Evolutionary conservation across 2,113 vertebrate species (phyloP), one percentile per base, ranked within the genome.

Genomic region (Pygoscelis adeliae): DNA sequence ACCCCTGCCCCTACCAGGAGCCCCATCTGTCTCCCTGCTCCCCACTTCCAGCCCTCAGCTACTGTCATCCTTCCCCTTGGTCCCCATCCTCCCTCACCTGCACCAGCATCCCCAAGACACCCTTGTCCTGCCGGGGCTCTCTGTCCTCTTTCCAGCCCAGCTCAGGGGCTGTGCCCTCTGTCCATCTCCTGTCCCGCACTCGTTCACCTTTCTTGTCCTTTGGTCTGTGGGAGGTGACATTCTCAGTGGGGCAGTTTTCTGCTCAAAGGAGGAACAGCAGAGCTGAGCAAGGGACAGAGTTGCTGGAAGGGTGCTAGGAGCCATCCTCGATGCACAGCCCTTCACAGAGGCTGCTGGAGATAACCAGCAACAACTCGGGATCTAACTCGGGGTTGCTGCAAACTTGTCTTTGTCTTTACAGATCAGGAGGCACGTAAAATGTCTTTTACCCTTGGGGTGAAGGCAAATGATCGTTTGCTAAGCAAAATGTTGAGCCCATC

Each of bases 21-120:
- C 29, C n/a, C 8, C 32, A 34, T 50, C 56, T 50, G 8, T 47
- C 53, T 25, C 21, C 25, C 30, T 44, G 30, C 7, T 71, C 16
- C 34, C 61, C 34, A 15, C 29, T 74, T 36, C 18, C 6, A 76
- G 26, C 17, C 50, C 30, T 82, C 77, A 82, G 18, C 36, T 29
- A 20, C 62, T 47, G 25, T 46, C 7, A 0, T 30, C 30, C 53
- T 77, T 72, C 38, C 16, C 17, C 19, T 76, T 3, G 2, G 10
- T 73, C 44, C 20, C 32, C 13, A 26, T 23, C 21, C 10, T 92
- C 23, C 23, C 23, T 62, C 0, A 0, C 23, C 16, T 50, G 47
- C n/a, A 53, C 11, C 21, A 69, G 23, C 22, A 46, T 30, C 40
- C 47, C n/a, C 32, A 20, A 18, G 19, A 34, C 52, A 34, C 16